A percentile compares a stretch with the other conserved stretches of the same genome.
Evolutionary conservation across 2,797 vertebrate genomes (phyloP).

Genomic region (Diplodus sargus): DNA sequence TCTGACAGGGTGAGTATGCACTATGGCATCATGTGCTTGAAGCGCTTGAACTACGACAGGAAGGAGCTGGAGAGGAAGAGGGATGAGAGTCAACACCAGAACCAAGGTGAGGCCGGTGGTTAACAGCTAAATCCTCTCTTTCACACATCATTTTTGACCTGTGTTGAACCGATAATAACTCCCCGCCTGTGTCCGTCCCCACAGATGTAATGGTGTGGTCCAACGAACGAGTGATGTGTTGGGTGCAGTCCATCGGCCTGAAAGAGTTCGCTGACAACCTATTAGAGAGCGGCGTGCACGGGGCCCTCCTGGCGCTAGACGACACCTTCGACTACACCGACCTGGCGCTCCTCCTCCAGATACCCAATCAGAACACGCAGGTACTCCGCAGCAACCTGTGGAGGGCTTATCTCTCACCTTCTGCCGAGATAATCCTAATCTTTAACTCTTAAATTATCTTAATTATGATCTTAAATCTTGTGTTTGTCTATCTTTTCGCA

Average conservation of each 20-base stretch:
- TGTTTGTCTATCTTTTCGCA: constrained; percentile 64
- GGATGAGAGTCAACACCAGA: constrained; percentile 93
- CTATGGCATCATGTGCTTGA: constrained; percentile 97
- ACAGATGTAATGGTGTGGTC: constrained; percentile 97
- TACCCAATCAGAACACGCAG: constrained; percentile 95
- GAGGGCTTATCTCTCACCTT: too few relatives aligned
- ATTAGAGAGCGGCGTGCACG: constrained; percentile 93
- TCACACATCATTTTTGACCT: background rate
- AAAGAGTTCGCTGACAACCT: constrained; percentile 95
- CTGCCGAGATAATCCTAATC: constrained; percentile 31
- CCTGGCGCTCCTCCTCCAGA: constrained; percentile 93
- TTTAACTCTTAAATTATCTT: constrained; percentile 32
- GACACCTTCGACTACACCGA: constrained; percentile 96
- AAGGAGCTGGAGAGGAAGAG: constrained; percentile 95
- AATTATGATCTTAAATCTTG: constrained; percentile 37
- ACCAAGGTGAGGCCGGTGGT: constrained; percentile 85
- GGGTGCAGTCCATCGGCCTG: constrained; percentile 92
- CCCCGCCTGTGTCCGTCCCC: background rate
- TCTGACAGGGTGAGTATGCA: constrained; percentile 95
- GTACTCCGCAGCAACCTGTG: constrained; percentile 65
- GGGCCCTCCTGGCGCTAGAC: constrained; percentile 91
- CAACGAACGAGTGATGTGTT: constrained; percentile 95
- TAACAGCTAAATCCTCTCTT: background rate
- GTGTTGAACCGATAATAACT: background rate
- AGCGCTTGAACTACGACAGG: constrained; percentile 96